phyloP scores from a whole-genome alignment of 1,140 invertebrate species.

The Drosophila pseudoobscura region DNA sequence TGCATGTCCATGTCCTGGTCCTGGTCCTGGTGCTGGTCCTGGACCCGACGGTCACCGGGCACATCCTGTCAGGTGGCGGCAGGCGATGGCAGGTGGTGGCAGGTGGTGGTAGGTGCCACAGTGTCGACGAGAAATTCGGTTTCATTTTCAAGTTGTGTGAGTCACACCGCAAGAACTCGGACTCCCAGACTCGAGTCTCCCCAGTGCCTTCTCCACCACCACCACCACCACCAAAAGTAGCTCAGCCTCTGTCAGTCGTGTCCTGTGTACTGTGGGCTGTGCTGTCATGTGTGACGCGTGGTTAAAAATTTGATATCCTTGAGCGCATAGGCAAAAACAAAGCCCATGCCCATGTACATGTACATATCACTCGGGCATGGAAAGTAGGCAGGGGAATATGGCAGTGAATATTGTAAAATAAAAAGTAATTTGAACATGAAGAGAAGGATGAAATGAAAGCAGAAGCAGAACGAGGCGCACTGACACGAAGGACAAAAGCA shows the following conservation, averaged over 20 bases:
- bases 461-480: slow-evolving; percentile 18
- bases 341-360: not conserved
- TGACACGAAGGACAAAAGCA: slow-evolving; percentile 1
- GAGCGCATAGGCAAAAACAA: slow-evolving; percentile 55
- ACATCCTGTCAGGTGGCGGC: slow-evolving; percentile 23
- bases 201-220: not conserved
- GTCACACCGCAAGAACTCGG: slow-evolving; percentile 2
- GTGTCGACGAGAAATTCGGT: slow-evolving; percentile 6
- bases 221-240: not conserved
- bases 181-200: slow-evolving; percentile 2
- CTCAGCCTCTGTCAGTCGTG: slow-evolving; percentile 5
- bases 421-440: slow-evolving; percentile 38
- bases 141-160: slow-evolving; percentile 41
- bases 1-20: not conserved
- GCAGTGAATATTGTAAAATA: slow-evolving; percentile 9
- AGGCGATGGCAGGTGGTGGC: too few relatives aligned
- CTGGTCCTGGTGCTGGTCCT: too few relatives aligned
- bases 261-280: slow-evolving; percentile 20
- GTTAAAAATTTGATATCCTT: slow-evolving; percentile 80
- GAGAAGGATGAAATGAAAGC: not conserved
- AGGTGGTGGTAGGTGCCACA: slow-evolving; percentile 5
- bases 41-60: not conserved
- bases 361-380: not conserved
- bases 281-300: slow-evolving; percentile 72
- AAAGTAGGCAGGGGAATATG: not conserved